phyloP scores from a whole-genome alignment of 2,113 vertebrate species.

The Indicator maculatus region DNA sequence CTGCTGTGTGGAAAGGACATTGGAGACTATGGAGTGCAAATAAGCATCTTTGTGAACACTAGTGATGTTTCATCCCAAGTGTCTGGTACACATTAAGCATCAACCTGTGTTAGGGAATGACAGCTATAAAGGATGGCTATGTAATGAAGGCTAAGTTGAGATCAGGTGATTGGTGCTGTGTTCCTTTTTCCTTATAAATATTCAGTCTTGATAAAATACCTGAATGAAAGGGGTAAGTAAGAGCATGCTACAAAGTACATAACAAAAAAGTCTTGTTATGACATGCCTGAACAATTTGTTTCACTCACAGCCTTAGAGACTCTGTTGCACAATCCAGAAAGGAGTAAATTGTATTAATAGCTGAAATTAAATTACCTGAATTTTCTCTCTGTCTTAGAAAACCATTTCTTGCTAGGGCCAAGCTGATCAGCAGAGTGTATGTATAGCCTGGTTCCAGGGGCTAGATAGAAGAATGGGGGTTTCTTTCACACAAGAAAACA shows the following conservation, averaged over 20 bases:
- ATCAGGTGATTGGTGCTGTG: neutral
- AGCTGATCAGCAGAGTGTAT: neutral
- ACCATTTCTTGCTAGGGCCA: neutral
- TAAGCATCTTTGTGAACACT: neutral
- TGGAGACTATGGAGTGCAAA: neutral
- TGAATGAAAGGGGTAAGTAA: neutral
- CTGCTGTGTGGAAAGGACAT: neutral
- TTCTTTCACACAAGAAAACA: neutral
- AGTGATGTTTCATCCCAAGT: neutral
- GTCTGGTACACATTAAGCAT: neutral
- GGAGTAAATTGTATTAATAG: neutral
- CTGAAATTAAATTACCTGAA: neutral
- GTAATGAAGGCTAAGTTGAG: neutral
- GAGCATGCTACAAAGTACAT: neutral
- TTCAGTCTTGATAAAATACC: conserved; percentile 9
- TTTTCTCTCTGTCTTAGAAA: neutral
- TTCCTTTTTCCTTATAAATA: neutral
- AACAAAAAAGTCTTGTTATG: neutral
- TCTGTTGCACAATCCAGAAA: conserved; percentile 14
- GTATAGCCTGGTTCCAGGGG: neutral
- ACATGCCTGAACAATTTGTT: conserved; percentile 6
- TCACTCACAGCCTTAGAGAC: neutral
- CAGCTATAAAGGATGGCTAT: neutral
- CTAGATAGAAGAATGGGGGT: neutral
- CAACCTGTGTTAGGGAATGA: neutral